Conservation (phyloP, 2,888 invertebrate genomes). For the Macaria liturata region DNA sequence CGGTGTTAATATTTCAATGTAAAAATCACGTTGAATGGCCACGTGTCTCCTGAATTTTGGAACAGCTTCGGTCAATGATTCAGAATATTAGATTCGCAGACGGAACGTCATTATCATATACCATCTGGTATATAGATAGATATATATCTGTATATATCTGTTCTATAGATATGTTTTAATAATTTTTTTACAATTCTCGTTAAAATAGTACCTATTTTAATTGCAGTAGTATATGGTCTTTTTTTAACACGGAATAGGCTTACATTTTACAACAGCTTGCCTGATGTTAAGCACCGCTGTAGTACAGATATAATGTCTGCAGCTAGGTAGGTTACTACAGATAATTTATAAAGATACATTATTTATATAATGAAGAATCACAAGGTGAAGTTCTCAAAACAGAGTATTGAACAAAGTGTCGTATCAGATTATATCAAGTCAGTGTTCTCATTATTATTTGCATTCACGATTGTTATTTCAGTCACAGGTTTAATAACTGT, state of each 20-base stretch:
- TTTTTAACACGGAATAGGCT: too few species aligned
- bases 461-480: constrained; percentile 6
- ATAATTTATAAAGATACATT: neutral
- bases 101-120: constrained; percentile 21
- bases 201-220: too few species aligned
- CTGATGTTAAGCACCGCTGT: too few species aligned
- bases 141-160: too few species aligned
- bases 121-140: too few species aligned
- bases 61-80: constrained; percentile 34
- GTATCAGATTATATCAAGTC: neutral
- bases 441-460: constrained; percentile 9
- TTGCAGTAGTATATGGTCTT: too few species aligned
- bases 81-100: constrained; percentile 29
- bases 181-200: too few species aligned
- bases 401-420: constrained; percentile 5
- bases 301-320: too few species aligned
- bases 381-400: constrained; percentile 11
- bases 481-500: constrained; percentile 8
- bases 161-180: too few species aligned
- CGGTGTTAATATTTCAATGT: constrained; percentile 17
- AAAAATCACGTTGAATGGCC: constrained; percentile 40
- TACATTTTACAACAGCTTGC: too few species aligned
- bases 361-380: neutral
- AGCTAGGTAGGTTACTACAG: too few species aligned
- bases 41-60: constrained; percentile 34